phyloP scores from a whole-genome alignment of 1,140 invertebrate species.

The Heliothis subflexa region DNA sequence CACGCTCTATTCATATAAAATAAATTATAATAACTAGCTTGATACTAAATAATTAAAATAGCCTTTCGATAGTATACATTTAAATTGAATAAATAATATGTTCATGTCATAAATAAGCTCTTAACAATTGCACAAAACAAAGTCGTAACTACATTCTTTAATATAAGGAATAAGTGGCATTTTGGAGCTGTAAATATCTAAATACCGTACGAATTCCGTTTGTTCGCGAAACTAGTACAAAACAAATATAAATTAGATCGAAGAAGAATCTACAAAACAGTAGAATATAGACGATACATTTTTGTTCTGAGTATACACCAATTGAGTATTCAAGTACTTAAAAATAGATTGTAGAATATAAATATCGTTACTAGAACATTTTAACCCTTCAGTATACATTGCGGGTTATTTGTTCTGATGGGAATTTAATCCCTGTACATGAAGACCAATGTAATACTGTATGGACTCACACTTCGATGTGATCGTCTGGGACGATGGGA shows the following conservation, averaged over 20 bases:
- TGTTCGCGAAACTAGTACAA: no score
- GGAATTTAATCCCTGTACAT: background rate
- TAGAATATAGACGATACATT: constrained; percentile 17
- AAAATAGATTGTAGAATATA: constrained; percentile 17
- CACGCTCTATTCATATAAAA: background rate
- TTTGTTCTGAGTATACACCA: constrained; percentile 27
- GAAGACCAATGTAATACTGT: constrained; percentile 23
- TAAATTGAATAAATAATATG: background rate
- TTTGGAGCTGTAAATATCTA: background rate
- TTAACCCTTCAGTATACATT: background rate
- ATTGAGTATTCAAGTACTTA: constrained; percentile 33
- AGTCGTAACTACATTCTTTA: background rate
- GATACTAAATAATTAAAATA: background rate
- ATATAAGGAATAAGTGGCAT: constrained; percentile 4
- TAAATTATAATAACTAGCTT: constrained; percentile 8
- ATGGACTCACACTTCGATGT: constrained; percentile 91
- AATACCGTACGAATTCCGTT: background rate
- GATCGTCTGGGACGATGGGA: constrained; percentile 86
- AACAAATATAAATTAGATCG: background rate
- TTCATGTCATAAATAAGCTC: background rate
- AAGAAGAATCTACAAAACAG: constrained; percentile 12
- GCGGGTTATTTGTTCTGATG: constrained; percentile 12
- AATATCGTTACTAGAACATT: constrained; percentile 3
- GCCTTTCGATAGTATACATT: background rate
- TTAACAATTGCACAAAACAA: constrained; percentile 4